These are phyloP conservation scores for Stegostoma tigrinum DNA, from an alignment of 2,113 vertebrate genomes.

Conservation along the genomic window DNA sequence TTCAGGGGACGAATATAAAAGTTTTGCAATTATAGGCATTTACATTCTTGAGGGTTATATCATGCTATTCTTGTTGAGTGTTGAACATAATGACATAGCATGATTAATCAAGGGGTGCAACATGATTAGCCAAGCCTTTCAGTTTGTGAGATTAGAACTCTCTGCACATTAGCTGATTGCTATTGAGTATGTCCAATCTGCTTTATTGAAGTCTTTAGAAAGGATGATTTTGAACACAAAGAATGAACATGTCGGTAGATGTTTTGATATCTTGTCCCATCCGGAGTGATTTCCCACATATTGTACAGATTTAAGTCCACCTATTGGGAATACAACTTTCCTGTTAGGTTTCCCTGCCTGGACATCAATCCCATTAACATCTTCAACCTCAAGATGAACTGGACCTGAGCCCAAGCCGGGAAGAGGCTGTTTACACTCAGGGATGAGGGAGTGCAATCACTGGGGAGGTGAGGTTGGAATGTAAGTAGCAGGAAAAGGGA, in stretches of 20 bases:
- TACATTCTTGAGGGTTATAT: neutral
- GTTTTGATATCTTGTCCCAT: neutral
- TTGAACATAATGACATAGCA: neutral
- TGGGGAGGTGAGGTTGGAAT: neutral
- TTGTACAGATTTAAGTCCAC: no score
- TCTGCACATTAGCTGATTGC: neutral
- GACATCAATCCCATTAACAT: neutral
- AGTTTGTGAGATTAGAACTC: neutral
- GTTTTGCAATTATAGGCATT: neutral
- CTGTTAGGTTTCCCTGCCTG: neutral
- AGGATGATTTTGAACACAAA: neutral
- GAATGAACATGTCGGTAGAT: neutral
- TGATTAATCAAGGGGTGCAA: neutral
- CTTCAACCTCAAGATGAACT: neutral
- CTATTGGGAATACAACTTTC: neutral
- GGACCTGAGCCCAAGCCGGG: neutral
- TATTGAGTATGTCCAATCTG: neutral
- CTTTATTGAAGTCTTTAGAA: neutral
- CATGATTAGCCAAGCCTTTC: neutral
- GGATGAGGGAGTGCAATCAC: neutral
- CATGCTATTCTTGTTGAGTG: neutral
- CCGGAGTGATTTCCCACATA: neutral
- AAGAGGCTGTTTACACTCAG: neutral
- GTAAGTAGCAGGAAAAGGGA: no score
- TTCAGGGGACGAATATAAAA: neutral